A percentile compares a stretch with the other conserved stretches of the same genome.
Evolutionary conservation across 2,888 invertebrate genomes (phyloP).

Genomic region (Syritta pipiens): DNA sequence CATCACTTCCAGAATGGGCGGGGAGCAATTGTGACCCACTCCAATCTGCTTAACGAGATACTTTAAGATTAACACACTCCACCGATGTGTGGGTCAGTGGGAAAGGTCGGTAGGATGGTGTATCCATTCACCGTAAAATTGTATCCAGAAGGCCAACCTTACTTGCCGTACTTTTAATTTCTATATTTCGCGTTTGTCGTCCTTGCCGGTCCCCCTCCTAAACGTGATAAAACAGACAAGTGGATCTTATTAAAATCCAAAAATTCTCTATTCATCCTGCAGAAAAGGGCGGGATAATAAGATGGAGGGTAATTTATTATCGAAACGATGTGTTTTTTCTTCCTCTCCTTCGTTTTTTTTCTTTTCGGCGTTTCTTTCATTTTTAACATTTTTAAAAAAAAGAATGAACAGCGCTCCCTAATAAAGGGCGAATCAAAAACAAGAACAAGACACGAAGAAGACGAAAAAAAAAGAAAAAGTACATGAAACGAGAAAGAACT

Average conservation of each 20-base stretch:
- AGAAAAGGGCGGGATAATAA: conserved; percentile 39
- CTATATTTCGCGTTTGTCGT: background rate
- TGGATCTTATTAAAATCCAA: conserved; percentile 52
- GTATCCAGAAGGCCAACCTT: conserved; percentile 19
- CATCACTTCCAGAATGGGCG: conserved; percentile 29
- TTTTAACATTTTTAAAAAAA: background rate
- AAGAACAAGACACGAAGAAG: too few species aligned
- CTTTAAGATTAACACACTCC: conserved; percentile 33
- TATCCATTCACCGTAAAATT: conserved; percentile 40
- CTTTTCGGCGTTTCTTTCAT: background rate
- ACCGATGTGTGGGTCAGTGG: conserved; percentile 26
- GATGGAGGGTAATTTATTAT: conserved; percentile 60
- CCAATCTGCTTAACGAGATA: background rate
- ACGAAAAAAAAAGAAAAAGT: conserved; percentile 7
- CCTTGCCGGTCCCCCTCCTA: background rate
- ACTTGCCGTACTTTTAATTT: conserved; percentile 15
- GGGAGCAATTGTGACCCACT: background rate
- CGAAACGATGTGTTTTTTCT: conserved; percentile 47
- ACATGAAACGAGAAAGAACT: conserved; percentile 10
- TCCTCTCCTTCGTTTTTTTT: background rate
- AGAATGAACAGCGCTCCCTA: conserved; percentile 2
- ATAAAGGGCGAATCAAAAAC: conserved; percentile 35
- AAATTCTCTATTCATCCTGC: conserved; percentile 45
- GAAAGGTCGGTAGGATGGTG: background rate
- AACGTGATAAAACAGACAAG: conserved; percentile 45